Base-by-base conservation (phyloP, 2,888 invertebrate species). In the Clitarchus hookeri region DNA sequence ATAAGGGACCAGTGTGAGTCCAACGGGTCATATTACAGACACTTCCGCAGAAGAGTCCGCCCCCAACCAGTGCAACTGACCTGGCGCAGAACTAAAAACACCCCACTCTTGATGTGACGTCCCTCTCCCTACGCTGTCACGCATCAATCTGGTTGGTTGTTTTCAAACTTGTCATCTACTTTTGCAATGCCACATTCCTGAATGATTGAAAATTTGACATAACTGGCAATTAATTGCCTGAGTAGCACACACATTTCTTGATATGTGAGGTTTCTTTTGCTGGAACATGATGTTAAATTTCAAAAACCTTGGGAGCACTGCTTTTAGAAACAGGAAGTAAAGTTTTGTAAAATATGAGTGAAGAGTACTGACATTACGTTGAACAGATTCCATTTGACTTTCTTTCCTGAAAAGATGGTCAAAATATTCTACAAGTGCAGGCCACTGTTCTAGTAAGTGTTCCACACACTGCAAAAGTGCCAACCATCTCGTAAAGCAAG, bases 381-480 rank as follows among this genome's bases (percentile, higher is more conserved):
- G 54, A n/a, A 84, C 84, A 25, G 54, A 48, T 25, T 84, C 84
- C 13, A 19, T 13, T n/a, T 25, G 54, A 11, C 54, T 84, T 27
- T 84, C 84, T 53, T 84, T 84, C 13, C 25, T 26, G 19, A 54
- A 54, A 19, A 84, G 12, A 0, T 84, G 19, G 19, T 84, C 27
- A n/a, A 65, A 84, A 25, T 84, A 84, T 19, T 36, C 23, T 19
- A 19, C 13, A 6, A 84, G 77, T 65, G 84, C 84, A 84, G 84
- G 16, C 84, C 84, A 84, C 84, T 84, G 84, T 19, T 84, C 54
- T 25, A 53, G 26, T 9, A 84, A 25, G 25, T 27, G 65, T 36
- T 44, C 54, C 25, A 84, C 84, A 53, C 84, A 84, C 84, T 84
- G 54, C 54, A 84, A n/a, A n/a, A 84, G 44, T 25, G 84, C 84